Evolutionary conservation across 1,140 invertebrate genomes (phyloP).

Genomic region (Lepidurus packardi): DNA sequence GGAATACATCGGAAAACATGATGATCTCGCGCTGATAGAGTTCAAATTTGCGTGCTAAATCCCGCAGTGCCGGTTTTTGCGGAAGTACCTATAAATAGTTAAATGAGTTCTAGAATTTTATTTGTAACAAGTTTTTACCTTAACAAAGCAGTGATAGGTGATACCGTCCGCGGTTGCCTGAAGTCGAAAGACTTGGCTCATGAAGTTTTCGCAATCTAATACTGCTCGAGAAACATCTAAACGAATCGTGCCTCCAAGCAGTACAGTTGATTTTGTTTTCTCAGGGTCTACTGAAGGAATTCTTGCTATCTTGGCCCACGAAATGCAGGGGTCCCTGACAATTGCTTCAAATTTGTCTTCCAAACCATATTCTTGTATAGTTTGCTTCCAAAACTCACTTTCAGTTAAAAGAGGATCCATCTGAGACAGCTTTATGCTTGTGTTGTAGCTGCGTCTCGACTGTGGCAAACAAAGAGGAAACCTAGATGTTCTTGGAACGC

Average conservation of each 20-base stretch:
- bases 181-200: background rate
- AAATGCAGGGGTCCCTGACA: background rate
- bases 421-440: background rate
- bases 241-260: background rate
- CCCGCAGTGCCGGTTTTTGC: conserved; percentile 21
- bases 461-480: background rate
- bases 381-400: background rate
- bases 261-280: background rate
- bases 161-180: background rate
- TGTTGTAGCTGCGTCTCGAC: background rate
- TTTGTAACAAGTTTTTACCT: background rate
- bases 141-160: background rate
- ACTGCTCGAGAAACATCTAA: background rate
- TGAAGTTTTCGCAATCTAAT: background rate
- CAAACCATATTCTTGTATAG: background rate
- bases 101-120: background rate
- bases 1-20: conserved; percentile 24
- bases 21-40: conserved; percentile 31
- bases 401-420: background rate
- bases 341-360: background rate
- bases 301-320: background rate
- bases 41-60: background rate
- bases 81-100: conserved; percentile 26
- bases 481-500: no score
- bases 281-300: background rate